A percentile compares a stretch with the other conserved stretches of the same genome.
These are phyloP conservation scores for Mellilla xanthometata DNA, from an alignment of 2,888 invertebrate species.

Conservation along the genomic window DNA sequence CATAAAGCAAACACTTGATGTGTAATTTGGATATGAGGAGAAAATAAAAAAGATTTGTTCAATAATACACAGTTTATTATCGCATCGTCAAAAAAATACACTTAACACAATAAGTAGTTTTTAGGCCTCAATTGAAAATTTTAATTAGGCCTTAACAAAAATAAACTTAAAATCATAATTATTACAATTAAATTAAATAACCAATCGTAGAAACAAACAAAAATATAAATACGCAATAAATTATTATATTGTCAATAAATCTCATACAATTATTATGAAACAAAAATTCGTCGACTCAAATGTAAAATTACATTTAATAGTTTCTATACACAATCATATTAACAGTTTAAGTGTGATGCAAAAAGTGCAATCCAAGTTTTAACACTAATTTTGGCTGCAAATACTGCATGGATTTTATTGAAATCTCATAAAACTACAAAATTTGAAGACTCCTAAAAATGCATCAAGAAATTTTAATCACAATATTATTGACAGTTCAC, in stretches of 20 bases:
- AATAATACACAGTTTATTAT: constrained; percentile 77
- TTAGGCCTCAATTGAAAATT: constrained; percentile 34
- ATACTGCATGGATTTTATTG: constrained; percentile 1
- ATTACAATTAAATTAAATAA: constrained; percentile 21
- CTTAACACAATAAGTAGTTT: constrained; percentile 30
- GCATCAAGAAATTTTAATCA: no score
- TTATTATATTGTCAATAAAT: constrained; percentile 26
- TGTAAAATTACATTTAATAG: constrained; percentile 62
- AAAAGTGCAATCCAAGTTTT: constrained; percentile 70
- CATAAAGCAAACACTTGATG: no score
- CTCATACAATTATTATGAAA: constrained; percentile 35
- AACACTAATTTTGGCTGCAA: constrained; percentile 35
- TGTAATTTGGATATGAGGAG: no score
- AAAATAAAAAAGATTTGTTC: constrained; percentile 24
- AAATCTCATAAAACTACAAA: not conserved
- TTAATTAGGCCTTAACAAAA: constrained; percentile 36
- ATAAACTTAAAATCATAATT: constrained; percentile 6
- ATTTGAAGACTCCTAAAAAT: not conserved
- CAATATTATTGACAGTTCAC: no score
- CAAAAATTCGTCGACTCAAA: constrained; percentile 46
- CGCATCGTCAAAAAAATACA: constrained; percentile 64
- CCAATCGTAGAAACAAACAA: constrained; percentile 16
- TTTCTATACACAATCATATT: constrained; percentile 72
- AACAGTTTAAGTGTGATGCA: constrained; percentile 74
- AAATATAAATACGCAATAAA: constrained; percentile 27